Evolutionary conservation across 2,113 vertebrate genomes (phyloP).

Genomic region (Formicarius rufipectus): DNA sequence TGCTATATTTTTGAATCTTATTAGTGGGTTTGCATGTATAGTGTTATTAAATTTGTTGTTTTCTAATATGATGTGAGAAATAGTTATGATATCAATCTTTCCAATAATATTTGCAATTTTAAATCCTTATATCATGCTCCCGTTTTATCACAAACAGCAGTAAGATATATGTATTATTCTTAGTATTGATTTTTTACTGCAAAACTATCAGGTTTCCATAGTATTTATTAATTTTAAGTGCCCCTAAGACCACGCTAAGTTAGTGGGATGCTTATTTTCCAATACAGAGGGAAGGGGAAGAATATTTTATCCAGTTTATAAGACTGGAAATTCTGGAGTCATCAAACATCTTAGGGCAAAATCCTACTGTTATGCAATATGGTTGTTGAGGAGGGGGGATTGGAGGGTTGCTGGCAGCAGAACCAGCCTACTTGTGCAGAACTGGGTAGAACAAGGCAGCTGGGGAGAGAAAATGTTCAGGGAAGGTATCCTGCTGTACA

Average conservation of each 20-base stretch:
- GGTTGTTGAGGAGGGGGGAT: not conserved
- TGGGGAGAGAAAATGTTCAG: not conserved
- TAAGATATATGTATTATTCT: conserved; percentile 35
- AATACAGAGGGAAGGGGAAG: not conserved
- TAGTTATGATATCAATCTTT: conserved; percentile 52
- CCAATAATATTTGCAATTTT: conserved; percentile 61
- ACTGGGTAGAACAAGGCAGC: not conserved
- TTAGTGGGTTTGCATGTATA: not conserved
- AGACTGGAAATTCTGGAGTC: not conserved
- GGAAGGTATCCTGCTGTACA: rapidly evolving
- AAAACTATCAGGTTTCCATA: not conserved
- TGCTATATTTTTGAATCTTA: not conserved
- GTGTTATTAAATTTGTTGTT: conserved; percentile 33
- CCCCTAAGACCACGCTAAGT: not conserved
- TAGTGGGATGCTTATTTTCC: not conserved
- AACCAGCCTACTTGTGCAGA: not conserved
- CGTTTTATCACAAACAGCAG: conserved; percentile 1
- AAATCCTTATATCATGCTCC: conserved; percentile 34
- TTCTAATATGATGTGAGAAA: conserved; percentile 45
- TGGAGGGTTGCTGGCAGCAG: not conserved
- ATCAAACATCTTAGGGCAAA: conserved; percentile 14
- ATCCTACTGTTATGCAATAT: conserved; percentile 18
- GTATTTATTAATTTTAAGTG: conserved; percentile 41
- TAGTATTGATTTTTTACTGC: conserved; percentile 35
- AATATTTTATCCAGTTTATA: not conserved